phyloP scores from a whole-genome alignment of 2,797 vertebrate genomes.

The Vireo griseus region DNA sequence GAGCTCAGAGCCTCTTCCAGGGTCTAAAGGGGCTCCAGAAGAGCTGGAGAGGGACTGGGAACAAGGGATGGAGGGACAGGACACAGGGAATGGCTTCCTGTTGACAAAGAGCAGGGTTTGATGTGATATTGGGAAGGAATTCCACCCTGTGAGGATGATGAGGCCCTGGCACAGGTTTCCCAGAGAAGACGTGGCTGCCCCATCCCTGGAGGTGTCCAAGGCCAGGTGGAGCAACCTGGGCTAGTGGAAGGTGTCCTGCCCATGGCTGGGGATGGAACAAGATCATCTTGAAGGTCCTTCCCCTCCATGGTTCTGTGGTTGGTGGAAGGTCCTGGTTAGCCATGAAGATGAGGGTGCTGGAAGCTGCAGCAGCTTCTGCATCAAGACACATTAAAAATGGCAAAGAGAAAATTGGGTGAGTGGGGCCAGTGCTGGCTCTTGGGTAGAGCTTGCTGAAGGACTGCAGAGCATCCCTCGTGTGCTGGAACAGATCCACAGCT shows the following conservation, averaged over 20 bases:
- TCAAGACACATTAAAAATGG: fast-evolving
- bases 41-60: not conserved
- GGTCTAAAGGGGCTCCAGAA: not conserved
- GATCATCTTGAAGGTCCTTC: not conserved
- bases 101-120: not conserved
- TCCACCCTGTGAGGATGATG: fast-evolving
- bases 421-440: not conserved
- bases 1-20: not conserved
- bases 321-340: not conserved
- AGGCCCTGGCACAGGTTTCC: not conserved
- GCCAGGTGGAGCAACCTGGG: not conserved
- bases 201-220: not conserved
- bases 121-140: not conserved
- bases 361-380: not conserved
- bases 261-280: not conserved
- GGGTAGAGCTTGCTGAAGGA: not conserved
- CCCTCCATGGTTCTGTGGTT: not conserved
- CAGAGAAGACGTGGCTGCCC: not conserved
- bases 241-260: not conserved
- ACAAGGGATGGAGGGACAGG: not conserved
- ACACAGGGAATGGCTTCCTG: not conserved
- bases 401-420: not conserved
- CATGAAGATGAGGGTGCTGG: not conserved
- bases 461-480: not conserved
- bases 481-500: not conserved